These are phyloP conservation scores for Ochropleura plecta DNA, from an alignment of 2,888 invertebrate genomes.

Conservation along the genomic window DNA sequence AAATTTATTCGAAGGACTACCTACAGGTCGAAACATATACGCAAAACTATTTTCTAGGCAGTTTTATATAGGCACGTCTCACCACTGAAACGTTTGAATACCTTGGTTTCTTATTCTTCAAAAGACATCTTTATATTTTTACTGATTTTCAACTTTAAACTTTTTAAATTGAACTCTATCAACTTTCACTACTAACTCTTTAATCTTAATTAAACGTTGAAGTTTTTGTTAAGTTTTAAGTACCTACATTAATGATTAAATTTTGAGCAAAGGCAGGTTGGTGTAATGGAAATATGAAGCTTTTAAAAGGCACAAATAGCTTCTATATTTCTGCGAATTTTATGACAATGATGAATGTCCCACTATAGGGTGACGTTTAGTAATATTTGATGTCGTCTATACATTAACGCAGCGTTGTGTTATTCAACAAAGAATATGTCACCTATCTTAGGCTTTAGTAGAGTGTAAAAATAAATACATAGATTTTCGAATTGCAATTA, in stretches of 20 bases:
- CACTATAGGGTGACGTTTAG: constrained; percentile 64
- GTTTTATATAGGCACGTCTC: constrained; percentile 28
- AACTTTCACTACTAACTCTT: constrained; percentile 43
- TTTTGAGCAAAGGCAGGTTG: constrained; percentile 17
- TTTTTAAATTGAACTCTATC: constrained; percentile 48
- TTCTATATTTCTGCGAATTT: constrained; percentile 61
- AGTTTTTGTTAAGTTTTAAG: constrained; percentile 26
- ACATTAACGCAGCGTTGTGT: not conserved
- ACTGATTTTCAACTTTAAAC: constrained; percentile 27
- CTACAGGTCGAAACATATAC: constrained; percentile 48
- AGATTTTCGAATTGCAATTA: too few relatives aligned
- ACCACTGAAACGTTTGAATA: constrained; percentile 22
- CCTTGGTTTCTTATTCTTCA: constrained; percentile 4
- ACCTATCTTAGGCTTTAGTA: not conserved
- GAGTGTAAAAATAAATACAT: too few relatives aligned
- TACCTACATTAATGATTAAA: constrained; percentile 35
- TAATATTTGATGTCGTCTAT: not conserved
- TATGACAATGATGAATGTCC: constrained; percentile 77
- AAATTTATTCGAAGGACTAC: constrained; percentile 77
- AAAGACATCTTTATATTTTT: constrained; percentile 21
- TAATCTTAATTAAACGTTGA: constrained; percentile 54
- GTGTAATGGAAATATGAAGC: constrained; percentile 24
- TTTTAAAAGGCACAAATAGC: constrained; percentile 60
- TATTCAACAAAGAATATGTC: not conserved
- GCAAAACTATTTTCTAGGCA: constrained; percentile 63